phyloP scores from a whole-genome alignment of 2,888 invertebrate genomes.

The Synanthedon vespiformis region DNA sequence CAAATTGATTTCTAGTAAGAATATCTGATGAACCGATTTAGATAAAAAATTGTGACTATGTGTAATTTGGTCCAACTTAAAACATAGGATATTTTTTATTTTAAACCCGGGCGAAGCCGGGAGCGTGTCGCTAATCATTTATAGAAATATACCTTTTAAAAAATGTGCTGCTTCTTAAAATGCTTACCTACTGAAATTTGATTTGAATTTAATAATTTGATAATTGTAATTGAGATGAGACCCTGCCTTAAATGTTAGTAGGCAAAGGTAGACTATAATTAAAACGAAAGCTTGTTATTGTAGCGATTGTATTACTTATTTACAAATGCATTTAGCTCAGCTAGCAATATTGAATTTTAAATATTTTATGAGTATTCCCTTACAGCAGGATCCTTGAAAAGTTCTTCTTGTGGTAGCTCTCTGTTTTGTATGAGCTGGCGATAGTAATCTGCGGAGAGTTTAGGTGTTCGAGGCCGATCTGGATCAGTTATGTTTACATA shows the following conservation, averaged over 20 bases:
- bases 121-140: no score
- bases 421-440: conserved; percentile 62
- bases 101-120: no score
- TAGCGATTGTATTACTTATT: neutral
- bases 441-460: conserved; percentile 73
- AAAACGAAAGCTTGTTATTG: neutral
- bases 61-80: no score
- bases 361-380: neutral
- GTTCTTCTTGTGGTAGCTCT: conserved; percentile 47
- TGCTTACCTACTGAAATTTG: no score
- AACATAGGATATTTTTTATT: no score
- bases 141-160: no score
- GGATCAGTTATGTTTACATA: conserved; percentile 76
- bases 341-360: neutral
- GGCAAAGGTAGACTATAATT: neutral
- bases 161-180: no score
- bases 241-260: neutral
- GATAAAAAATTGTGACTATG: no score
- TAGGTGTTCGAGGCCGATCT: conserved; percentile 73
- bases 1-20: no score
- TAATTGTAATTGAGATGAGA: no score
- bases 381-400: conserved; percentile 39
- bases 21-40: no score
- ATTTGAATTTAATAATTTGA: no score
- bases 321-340: neutral